phyloP scores from a whole-genome alignment of 2,888 invertebrate genomes.

The Pristionchus entomophagus region DNA sequence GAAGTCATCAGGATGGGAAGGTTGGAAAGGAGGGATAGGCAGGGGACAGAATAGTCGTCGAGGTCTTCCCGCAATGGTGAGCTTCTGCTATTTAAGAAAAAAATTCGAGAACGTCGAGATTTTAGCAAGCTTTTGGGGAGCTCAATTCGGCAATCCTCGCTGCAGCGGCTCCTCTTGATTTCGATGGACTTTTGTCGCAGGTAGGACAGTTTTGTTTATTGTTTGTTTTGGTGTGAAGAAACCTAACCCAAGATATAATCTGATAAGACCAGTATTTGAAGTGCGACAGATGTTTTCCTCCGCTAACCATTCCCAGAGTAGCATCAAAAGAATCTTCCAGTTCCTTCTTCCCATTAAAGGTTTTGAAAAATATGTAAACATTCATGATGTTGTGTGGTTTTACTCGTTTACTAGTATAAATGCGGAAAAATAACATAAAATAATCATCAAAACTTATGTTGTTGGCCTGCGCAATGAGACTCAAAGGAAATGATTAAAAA shows the following conservation, averaged over 20 bases:
- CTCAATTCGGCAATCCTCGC: conserved; percentile 59
- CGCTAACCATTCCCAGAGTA: too few species aligned
- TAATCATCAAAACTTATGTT: too few species aligned
- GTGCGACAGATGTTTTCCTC: too few species aligned
- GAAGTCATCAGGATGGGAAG: conserved; percentile 3
- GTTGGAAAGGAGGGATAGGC: not conserved
- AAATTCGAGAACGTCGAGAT: not conserved
- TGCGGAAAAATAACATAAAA: too few species aligned
- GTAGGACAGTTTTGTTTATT: conserved; percentile 39
- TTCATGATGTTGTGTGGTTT: too few species aligned
- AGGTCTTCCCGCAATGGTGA: not conserved
- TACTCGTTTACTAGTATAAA: too few species aligned
- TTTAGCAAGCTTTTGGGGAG: conserved; percentile 60
- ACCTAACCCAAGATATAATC: not conserved
- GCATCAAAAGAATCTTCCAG: too few species aligned
- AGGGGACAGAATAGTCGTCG: not conserved
- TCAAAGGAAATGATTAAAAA: too few species aligned
- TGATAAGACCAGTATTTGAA: too few species aligned
- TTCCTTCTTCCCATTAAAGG: too few species aligned
- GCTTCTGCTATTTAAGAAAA: not conserved
- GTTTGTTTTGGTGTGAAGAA: not conserved
- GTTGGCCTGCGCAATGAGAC: too few species aligned
- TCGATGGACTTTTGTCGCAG: conserved; percentile 58
- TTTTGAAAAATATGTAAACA: too few species aligned
- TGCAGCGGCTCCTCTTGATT: conserved; percentile 56